Base-by-base conservation (phyloP, 1,140 invertebrate species). In the Carcinoscorpius rotundicauda region DNA sequence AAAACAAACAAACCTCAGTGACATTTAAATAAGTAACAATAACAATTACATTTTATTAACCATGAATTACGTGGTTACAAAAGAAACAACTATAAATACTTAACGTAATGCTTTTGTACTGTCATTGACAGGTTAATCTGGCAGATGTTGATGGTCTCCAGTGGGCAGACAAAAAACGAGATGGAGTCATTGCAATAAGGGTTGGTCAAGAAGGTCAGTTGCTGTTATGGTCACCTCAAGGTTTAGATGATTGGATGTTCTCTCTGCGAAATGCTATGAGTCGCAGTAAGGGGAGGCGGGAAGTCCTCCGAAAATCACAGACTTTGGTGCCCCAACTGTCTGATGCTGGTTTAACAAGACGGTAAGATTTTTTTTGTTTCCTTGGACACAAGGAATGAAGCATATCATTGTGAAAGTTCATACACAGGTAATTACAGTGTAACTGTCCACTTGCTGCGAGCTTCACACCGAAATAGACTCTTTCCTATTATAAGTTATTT, bases 61-160 rank as follows among this genome's bases (percentile, higher is more conserved):
- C 29, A 29, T 0, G 29, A 29, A 29, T 29, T 29, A 29, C 29
- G 29, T 29, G 29, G 29, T 29, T 29, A 29, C 29, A 29, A 29
- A 29, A 29, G 29, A 29, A 29, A 29, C 29, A 29, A 29, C 29
- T 29, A 29, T 0, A 29, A 29, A 29, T 29, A 29, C 29, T 29
- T 29, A 29, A 29, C 29, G 29, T 29, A 29, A 29, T 29, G 2
- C 2, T 29, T 29, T 29, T 29, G 29, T 29, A 29, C 29, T 29
- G 29, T 29, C 29, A 29, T 29, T 29, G 29, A 29, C 73, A 83
- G 82, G 76, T 85, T 60, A 84, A 84, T 74, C 74, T 86, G 66
- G 82, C 83, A 52, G 84, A 85, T 71, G 80, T 86, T 56, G 83
- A 85, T 70, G 80, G 79, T 70, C 81, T 85, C 56, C 82, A 84